Percentiles rank a stretch among this genome's conserved stretches.
phyloP scores from a whole-genome alignment of 2,797 vertebrate genomes.

The Calcarius lapponicus region DNA sequence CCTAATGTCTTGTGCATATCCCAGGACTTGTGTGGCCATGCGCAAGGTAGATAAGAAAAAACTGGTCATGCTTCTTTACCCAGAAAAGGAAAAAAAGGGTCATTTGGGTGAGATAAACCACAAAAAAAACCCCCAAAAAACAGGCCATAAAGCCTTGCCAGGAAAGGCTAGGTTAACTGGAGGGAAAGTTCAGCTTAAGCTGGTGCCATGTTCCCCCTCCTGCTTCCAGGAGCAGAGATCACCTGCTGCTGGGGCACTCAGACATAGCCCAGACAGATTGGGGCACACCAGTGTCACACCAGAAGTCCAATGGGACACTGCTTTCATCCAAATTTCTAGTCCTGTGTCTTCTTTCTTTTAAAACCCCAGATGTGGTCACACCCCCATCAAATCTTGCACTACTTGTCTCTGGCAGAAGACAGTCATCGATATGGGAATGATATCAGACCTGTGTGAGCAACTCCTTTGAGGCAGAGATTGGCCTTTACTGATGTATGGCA shows the following conservation, averaged over 20 bases:
- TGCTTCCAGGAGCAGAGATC: fast-evolving
- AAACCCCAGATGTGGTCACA: not conserved
- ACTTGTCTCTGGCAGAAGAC: not conserved
- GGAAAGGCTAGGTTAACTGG: not conserved
- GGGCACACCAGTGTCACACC: not conserved
- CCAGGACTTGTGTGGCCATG: not conserved
- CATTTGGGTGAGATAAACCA: not conserved
- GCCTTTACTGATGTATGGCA: not conserved
- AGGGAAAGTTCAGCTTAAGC: not conserved
- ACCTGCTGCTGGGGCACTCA: not conserved
- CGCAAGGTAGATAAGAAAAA: not conserved
- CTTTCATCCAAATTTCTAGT: not conserved
- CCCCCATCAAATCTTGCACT: not conserved
- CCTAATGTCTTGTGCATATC: not conserved
- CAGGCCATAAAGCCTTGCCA: not conserved
- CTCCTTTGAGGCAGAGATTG: not conserved
- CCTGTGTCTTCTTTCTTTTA: not conserved
- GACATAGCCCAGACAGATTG: not conserved
- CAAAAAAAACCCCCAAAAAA: not conserved
- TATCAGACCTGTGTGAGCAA: not conserved
- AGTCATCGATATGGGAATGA: not conserved
- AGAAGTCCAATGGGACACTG: not conserved
- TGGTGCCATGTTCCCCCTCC: not conserved
- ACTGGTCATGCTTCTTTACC: not conserved
- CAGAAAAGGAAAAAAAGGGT: not conserved